Base-by-base conservation (phyloP, 2,113 vertebrate species). In the Parus major region DNA sequence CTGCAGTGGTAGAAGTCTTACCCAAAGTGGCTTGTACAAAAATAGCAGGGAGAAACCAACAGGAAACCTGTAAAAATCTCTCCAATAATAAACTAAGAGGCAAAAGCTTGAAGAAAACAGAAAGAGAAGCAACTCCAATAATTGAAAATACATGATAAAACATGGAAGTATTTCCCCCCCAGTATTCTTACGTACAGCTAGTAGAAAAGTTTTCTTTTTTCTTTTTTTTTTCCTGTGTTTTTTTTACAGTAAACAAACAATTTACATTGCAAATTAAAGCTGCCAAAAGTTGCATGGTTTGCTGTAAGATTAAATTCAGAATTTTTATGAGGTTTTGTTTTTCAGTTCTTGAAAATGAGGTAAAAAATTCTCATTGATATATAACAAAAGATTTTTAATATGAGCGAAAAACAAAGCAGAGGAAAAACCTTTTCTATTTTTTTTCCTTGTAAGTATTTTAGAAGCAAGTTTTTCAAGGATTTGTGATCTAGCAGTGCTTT, bases 391-490 rank as follows among this genome's bases (percentile, higher is more conserved):
- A 23, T 12, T 10, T 39, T 28, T 57, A 61, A 53, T 72, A 56
- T 60, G 36, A 78, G 19, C 28, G 15, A 59, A 81, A 81, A 86
- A 65, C 15, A 79, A 86, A 80, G 16, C 6, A 10, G 36, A 75
- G 29, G 12, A 59, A 90, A 82, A 56, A 49, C 27, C 11, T 78
- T 78, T 94, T 42, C 36, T 70, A 15, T 46, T 79, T 36, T 35
- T 78, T 73, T 88, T 83, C 12, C n/a, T 86, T 88, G 12, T 53
- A 90, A 92, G 46, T 71, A 64, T 64, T 94, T 91, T 52, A 84
- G 65, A 68, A 89, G 33, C 10, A 91, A 91, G 35, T 78, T 91
- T 96, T 89, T 78, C 73, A 78, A 75, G 77, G 60, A 78, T 81
- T 66, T 94, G 77, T 55, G 72, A 53, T 76, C 39, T 82, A 85